These are phyloP conservation scores for Ctenoplectra terminalis DNA, from an alignment of 1,140 invertebrate genomes.

Conservation along the genomic window DNA sequence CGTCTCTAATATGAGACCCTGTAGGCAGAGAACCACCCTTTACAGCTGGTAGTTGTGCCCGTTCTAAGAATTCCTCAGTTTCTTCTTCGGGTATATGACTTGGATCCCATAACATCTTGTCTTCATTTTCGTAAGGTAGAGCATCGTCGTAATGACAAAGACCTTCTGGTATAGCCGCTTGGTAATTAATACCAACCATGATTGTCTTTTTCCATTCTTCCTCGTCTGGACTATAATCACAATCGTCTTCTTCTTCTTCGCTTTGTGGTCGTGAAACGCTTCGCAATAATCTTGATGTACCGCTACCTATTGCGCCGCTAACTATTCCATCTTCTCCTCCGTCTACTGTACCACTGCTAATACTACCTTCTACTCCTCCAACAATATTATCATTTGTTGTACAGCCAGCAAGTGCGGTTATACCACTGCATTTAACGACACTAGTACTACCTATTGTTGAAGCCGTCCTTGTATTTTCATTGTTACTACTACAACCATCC, in stretches of 20 bases:
- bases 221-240: constrained; percentile 90
- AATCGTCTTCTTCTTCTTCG: constrained; percentile 89
- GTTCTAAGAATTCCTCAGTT: constrained; percentile 92
- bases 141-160: constrained; percentile 95
- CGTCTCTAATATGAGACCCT: constrained; percentile 93
- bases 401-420: constrained; percentile 37
- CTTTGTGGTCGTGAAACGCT: constrained; percentile 86
- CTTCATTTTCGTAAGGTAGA: constrained; percentile 97
- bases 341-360: constrained; percentile 50
- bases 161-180: constrained; percentile 96
- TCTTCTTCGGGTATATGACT: constrained; percentile 88
- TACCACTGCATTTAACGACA: constrained; percentile 36
- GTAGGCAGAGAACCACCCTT: constrained; percentile 87
- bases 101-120: constrained; percentile 97
- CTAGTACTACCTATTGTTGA: constrained; percentile 26
- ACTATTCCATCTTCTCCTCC: constrained; percentile 69
- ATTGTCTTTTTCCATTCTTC: constrained; percentile 94
- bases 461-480: constrained; percentile 41
- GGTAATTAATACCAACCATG: constrained; percentile 97
- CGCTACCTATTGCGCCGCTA: constrained; percentile 63
- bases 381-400: constrained; percentile 22
- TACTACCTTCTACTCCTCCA: constrained; percentile 38
- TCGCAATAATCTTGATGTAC: constrained; percentile 81
- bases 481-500: constrained; percentile 44
- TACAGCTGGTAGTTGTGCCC: constrained; percentile 85